Base-by-base conservation (phyloP, 2,797 vertebrate species). In the Urophycis tenuis region DNA sequence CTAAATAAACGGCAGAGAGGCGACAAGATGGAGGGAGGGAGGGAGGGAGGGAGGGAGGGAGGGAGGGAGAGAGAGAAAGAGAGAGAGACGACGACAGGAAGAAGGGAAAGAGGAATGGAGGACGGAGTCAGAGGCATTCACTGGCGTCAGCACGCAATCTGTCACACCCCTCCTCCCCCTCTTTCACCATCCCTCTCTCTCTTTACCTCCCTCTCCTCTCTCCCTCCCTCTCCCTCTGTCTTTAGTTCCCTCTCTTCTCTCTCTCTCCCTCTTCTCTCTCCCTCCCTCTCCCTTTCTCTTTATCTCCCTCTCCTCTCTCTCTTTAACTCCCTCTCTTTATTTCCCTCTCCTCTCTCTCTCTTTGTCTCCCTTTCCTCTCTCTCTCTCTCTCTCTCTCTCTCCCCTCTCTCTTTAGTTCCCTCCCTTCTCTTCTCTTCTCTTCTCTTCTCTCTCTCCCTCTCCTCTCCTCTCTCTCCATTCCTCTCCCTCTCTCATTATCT, bases 1-100 rank as follows among this genome's bases (percentile, higher is more conserved):
- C 83, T 90, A 90, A 90, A 90, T 89, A 91, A 90, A 90, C 84
- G 82, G 88, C 82, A 80, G 83, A 84, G 84, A 22, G n/a, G 64
- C 12, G 72, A 74, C 60, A 69, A 81, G 81, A 81, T 83, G 85
- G 85, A 81, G 77, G 41, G 76, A 33, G 45, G 32, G 34, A 36
- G 31, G 29, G 34, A 33, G 17, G 71, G 71, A 74, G 45, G 31
- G 45, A 34, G 45, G 53, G 30, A 70, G 35, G 11, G 67, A 30
- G 32, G n/a, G 32, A 33, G 45, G 32, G 34, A 36, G 31, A 19
- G 34, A 33, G 17, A 32, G 71, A 74, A 31, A 19, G 45, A 34
- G 45, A 33, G 30, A 70, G 35, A 6, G 67, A 30, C 25, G n/a
- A 30, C 7, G 30, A 34, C n/a, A 64, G 6, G 32, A 25, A 36